Evolutionary conservation across 2,797 vertebrate genomes (phyloP).

Genomic region (Peromyscus aztecus): DNA sequence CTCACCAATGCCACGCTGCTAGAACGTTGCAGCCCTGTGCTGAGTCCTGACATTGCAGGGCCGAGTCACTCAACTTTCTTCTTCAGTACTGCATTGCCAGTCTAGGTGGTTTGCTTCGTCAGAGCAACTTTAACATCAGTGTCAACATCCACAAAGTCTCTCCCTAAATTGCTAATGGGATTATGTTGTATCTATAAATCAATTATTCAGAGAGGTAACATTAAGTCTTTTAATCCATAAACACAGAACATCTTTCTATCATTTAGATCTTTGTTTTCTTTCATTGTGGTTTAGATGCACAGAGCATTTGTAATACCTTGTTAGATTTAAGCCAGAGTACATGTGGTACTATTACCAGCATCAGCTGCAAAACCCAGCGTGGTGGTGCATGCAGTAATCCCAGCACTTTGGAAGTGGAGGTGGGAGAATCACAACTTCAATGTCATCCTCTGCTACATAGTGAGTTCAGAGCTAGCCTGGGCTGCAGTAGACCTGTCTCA

Average conservation of each 20-base stretch:
- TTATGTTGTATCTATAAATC: not conserved
- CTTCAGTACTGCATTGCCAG: not conserved
- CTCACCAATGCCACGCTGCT: not conserved
- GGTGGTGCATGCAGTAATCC: not conserved
- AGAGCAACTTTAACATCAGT: not conserved
- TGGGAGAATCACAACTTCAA: not conserved
- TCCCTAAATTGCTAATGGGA: not conserved
- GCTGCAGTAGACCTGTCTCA: not conserved
- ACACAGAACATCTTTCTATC: not conserved
- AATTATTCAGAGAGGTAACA: not conserved
- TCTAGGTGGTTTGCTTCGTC: not conserved
- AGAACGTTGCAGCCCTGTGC: not conserved
- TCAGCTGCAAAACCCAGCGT: not conserved
- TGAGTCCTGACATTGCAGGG: not conserved
- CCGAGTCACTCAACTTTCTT: not conserved
- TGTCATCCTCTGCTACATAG: not conserved
- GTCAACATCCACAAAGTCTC: not conserved
- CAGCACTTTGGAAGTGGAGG: not conserved
- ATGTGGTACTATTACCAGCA: not conserved
- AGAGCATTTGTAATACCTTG: not conserved
- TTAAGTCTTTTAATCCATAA: not conserved
- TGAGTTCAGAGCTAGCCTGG: not conserved
- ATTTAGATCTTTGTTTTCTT: conserved; percentile 4
- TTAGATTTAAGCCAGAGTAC: not conserved
- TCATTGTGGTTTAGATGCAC: not conserved